These are phyloP conservation scores for Regulus satrapa DNA, from an alignment of 2,113 vertebrate species.

Conservation along the genomic window DNA sequence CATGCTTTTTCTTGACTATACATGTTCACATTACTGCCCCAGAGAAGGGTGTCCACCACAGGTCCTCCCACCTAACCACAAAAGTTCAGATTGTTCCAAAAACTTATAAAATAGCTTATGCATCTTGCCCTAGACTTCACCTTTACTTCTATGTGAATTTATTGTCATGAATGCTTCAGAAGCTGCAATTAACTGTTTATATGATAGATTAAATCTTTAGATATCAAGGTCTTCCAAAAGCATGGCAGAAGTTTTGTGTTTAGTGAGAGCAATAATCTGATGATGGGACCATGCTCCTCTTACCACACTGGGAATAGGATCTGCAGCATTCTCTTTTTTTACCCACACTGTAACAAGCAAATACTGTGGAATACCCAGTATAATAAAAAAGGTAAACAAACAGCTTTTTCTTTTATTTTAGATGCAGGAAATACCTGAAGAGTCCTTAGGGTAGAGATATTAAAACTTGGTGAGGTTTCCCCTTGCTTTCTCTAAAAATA, in stretches of 20 bases:
- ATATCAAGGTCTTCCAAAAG: background rate
- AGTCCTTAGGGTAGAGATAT: background rate
- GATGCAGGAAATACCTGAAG: background rate
- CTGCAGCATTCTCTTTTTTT: background rate
- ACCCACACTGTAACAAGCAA: accelerated
- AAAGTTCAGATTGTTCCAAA: background rate
- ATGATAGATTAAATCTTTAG: background rate
- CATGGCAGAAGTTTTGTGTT: background rate
- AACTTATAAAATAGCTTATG: background rate
- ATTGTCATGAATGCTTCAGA: background rate
- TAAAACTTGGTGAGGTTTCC: accelerated
- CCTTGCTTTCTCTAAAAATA: background rate
- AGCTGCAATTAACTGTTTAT: background rate
- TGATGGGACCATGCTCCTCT: background rate
- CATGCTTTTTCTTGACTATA: background rate
- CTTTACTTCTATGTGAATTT: background rate
- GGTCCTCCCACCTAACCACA: background rate
- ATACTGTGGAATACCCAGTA: background rate
- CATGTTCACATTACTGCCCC: background rate
- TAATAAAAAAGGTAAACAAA: background rate
- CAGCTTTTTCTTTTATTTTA: background rate
- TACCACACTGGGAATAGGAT: background rate
- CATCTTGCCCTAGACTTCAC: background rate
- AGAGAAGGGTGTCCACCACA: background rate
- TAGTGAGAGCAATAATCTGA: background rate